phyloP scores from a whole-genome alignment of 2,113 vertebrate genomes.

The Thunnus thynnus region DNA sequence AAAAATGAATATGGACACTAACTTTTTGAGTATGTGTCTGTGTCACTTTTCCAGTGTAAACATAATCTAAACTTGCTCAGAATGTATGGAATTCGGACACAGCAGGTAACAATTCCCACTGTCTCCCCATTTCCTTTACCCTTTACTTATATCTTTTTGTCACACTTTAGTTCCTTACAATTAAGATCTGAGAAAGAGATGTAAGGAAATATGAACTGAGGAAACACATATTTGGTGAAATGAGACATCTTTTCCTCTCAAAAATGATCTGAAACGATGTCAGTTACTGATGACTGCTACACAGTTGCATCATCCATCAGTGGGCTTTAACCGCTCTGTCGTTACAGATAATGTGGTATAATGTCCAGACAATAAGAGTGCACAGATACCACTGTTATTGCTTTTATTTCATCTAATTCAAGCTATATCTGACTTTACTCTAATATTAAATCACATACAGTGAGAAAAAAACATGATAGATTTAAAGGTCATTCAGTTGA shows the following conservation, averaged over 20 bases:
- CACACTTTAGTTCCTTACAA: not conserved
- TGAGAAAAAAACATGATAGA: not conserved
- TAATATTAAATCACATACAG: not conserved
- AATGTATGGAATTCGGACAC: slow-evolving; percentile 20
- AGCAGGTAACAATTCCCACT: slow-evolving; percentile 15
- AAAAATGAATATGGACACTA: too few species aligned
- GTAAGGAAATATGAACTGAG: too few species aligned
- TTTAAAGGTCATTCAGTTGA: slow-evolving; percentile 10
- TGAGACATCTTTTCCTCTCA: not conserved
- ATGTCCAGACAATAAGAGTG: not conserved
- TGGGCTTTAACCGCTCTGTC: not conserved
- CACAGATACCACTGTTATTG: too few species aligned
- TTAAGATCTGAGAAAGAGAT: slow-evolving; percentile 6
- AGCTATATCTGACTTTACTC: not conserved
- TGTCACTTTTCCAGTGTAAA: not conserved
- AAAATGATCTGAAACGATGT: not conserved
- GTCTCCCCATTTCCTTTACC: not conserved
- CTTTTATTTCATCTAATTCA: not conserved
- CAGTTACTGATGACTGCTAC: not conserved
- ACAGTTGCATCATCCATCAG: not conserved
- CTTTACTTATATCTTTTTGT: not conserved
- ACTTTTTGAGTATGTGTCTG: too few species aligned
- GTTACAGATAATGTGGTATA: not conserved
- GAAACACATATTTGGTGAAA: not conserved
- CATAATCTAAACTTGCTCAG: not conserved